Percentiles rank a stretch among this genome's conserved stretches.
These are phyloP conservation scores for Nematostella vectensis DNA, from an alignment of 92 coral and sea anemone genomes.

Conservation along the genomic window DNA sequence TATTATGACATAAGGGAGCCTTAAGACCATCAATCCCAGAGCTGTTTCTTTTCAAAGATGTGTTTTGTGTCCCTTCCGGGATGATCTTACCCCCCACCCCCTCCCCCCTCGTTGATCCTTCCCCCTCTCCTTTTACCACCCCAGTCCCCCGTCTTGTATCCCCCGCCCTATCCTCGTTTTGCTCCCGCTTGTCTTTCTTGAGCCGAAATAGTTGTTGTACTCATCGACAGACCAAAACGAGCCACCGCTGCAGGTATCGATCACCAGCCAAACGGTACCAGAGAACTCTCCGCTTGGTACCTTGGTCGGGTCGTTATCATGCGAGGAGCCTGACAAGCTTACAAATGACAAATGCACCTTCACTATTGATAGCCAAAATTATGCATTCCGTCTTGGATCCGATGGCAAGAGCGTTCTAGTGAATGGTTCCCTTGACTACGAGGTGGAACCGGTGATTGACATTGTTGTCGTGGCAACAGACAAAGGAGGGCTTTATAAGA, in stretches of 20 bases:
- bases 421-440: conserved; percentile 63
- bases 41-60: no score
- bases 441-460: conserved; percentile 36
- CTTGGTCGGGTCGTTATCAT: conserved; percentile 62
- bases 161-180: no score
- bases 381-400: conserved; percentile 52
- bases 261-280: conserved; percentile 42
- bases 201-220: background rate
- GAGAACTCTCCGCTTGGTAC: conserved; percentile 73
- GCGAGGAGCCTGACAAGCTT: conserved; percentile 76
- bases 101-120: no score
- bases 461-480: conserved; percentile 61
- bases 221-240: conserved; percentile 57
- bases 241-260: conserved; percentile 49
- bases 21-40: no score
- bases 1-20: no score
- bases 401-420: conserved; percentile 33
- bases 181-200: no score
- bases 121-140: no score
- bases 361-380: conserved; percentile 42
- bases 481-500: conserved; percentile 48
- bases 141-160: no score
- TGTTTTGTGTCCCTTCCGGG: no score
- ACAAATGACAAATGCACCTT: conserved; percentile 49
- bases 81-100: no score